These are phyloP conservation scores for Carterocephalus palaemon DNA, from an alignment of 2,888 invertebrate species.

Conservation along the genomic window DNA sequence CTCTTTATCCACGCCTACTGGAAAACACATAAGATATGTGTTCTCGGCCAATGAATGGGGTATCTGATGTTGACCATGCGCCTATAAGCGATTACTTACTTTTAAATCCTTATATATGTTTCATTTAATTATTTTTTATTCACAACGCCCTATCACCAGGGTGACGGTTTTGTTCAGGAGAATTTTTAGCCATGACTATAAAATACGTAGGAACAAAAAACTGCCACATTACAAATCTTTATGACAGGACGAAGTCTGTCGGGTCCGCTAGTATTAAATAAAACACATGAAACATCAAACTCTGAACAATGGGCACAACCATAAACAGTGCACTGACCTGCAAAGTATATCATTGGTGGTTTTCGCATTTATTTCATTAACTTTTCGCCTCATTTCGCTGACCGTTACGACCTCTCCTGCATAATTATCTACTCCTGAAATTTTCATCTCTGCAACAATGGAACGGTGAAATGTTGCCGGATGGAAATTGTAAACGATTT, in stretches of 20 bases:
- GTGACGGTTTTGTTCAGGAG: slow-evolving; percentile 37
- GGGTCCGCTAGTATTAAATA: slow-evolving; percentile 22
- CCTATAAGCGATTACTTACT: slow-evolving; percentile 36
- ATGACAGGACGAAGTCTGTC: slow-evolving; percentile 28
- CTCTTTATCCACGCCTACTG: no score
- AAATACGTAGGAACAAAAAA: slow-evolving; percentile 33
- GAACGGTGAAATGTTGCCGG: no score
- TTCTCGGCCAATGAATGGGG: no score
- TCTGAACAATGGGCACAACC: slow-evolving; percentile 12
- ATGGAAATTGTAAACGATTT: no score
- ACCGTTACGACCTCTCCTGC: slow-evolving; percentile 15
- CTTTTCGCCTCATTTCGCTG: slow-evolving; percentile 19
- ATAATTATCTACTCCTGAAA: slow-evolving; percentile 18
- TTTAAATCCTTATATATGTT: slow-evolving; percentile 37
- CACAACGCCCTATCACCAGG: slow-evolving; percentile 35
- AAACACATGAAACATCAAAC: no score
- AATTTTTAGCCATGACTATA: slow-evolving; percentile 32
- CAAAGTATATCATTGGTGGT: slow-evolving; percentile 11
- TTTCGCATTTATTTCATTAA: slow-evolving; percentile 17
- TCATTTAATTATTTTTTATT: slow-evolving; percentile 37
- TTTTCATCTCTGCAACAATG: slow-evolving; percentile 13
- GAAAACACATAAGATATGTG: no score
- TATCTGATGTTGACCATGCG: no score
- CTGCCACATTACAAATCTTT: slow-evolving; percentile 34
- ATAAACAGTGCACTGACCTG: slow-evolving; percentile 9